A percentile compares a stretch with the other conserved stretches of the same genome.
These are phyloP conservation scores for Ophioderma brevispina DNA, from an alignment of 35 echinoderm and acorn worm genomes.

Conservation along the genomic window DNA sequence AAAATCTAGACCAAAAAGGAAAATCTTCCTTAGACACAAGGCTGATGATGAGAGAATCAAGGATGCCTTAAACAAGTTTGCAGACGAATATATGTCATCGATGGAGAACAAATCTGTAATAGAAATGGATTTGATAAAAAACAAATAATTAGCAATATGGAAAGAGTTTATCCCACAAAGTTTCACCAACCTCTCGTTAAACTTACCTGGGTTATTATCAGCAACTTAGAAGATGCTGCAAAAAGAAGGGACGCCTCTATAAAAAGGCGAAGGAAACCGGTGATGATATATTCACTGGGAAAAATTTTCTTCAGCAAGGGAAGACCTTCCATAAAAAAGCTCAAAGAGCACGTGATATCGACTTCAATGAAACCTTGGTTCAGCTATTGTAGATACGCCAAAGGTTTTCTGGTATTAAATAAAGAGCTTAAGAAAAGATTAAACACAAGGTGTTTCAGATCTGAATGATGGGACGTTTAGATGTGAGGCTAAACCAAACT, in stretches of 20 bases:
- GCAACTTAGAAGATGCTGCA: background rate
- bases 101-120: background rate
- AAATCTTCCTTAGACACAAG: background rate
- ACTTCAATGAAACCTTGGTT: background rate
- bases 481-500: too few species aligned
- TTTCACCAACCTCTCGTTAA: background rate
- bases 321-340: constrained; percentile 4
- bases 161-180: constrained; percentile 5
- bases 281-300: background rate
- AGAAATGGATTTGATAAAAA: constrained; percentile 11
- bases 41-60: background rate
- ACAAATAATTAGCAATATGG: constrained; percentile 18
- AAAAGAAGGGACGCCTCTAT: constrained; percentile 18
- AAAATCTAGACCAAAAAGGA: background rate
- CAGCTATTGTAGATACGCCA: background rate
- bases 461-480: background rate
- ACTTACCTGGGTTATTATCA: constrained; percentile 35
- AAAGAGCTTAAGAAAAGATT: background rate
- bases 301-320: background rate
- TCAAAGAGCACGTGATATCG: background rate
- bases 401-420: constrained; percentile 53
- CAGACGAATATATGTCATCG: background rate
- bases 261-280: background rate
- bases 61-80: background rate
- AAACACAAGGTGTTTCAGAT: constrained; percentile 18